These are phyloP conservation scores for Novumbra hubbsi DNA, from an alignment of 2,797 vertebrate species.

Conservation along the genomic window DNA sequence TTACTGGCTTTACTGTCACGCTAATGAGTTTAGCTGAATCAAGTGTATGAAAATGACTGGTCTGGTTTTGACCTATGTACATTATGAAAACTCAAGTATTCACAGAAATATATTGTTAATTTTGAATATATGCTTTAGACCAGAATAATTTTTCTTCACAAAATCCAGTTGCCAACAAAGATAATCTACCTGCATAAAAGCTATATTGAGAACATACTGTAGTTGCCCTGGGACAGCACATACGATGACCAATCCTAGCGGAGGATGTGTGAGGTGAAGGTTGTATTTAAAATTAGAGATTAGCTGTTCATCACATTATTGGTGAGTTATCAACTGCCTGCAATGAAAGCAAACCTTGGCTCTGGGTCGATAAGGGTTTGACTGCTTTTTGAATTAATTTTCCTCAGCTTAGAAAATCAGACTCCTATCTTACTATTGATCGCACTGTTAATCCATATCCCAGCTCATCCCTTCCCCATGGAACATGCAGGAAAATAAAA, in stretches of 20 bases:
- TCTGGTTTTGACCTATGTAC: neutral
- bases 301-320: conserved; percentile 95
- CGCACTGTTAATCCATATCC: conserved; percentile 95
- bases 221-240: conserved; percentile 43
- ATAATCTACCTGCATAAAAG: conserved; percentile 19
- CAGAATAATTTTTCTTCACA: conserved; percentile 26
- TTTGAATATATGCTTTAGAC: conserved; percentile 34
- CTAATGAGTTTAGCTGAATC: neutral
- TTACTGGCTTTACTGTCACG: neutral
- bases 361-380: conserved; percentile 96
- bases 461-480: conserved; percentile 85
- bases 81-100: neutral
- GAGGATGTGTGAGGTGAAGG: conserved; percentile 63
- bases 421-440: conserved; percentile 96
- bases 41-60: neutral
- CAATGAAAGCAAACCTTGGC: conserved; percentile 91
- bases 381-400: conserved; percentile 99
- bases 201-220: conserved; percentile 19
- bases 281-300: conserved; percentile 94
- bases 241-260: conserved; percentile 50
- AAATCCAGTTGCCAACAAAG: conserved; percentile 30
- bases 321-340: conserved; percentile 93
- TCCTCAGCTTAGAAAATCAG: conserved; percentile 83
- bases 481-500: conserved; percentile 84
- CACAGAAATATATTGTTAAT: neutral